A percentile compares a stretch with the other conserved stretches of the same genome.
Conservation (phyloP, 2,888 invertebrate species). For the Pharmacophagus antenor region DNA sequence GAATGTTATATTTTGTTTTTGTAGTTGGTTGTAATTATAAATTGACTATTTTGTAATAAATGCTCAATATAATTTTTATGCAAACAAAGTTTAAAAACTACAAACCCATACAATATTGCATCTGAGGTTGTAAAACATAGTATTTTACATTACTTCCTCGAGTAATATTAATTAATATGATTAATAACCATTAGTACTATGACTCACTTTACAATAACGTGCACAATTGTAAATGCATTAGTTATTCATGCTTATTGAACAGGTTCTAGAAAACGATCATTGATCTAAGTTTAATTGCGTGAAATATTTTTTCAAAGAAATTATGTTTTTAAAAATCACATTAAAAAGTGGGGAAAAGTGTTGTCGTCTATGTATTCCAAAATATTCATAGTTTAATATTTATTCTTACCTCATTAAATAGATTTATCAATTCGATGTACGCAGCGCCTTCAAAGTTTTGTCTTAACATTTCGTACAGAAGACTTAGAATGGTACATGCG, state of each 20-base stretch:
- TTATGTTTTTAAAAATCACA: too few relatives aligned
- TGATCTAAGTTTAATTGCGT: too few relatives aligned
- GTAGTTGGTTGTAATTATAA: background rate
- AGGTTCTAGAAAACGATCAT: too few relatives aligned
- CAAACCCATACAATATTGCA: background rate
- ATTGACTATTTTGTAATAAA: too few relatives aligned
- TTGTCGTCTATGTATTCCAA: background rate
- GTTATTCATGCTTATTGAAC: too few relatives aligned
- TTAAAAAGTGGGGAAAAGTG: too few relatives aligned
- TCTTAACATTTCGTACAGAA: conserved; percentile 84
- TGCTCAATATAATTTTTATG: too few relatives aligned
- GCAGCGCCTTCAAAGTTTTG: conserved; percentile 84
- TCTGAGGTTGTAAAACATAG: background rate
- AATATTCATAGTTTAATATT: background rate
- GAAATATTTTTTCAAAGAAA: too few relatives aligned
- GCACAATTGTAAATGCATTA: too few relatives aligned
- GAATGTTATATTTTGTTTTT: too few relatives aligned
- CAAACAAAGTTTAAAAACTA: background rate
- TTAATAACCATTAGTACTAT: background rate
- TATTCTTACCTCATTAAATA: conserved; percentile 84
- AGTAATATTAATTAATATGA: background rate
- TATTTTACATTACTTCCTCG: background rate
- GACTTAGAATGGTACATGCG: conserved; percentile 85
- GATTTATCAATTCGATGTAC: conserved; percentile 84
- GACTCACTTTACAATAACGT: background rate